Evolutionary conservation across 2,888 invertebrate species (phyloP).

Genomic region (Drosophila picticornis): DNA sequence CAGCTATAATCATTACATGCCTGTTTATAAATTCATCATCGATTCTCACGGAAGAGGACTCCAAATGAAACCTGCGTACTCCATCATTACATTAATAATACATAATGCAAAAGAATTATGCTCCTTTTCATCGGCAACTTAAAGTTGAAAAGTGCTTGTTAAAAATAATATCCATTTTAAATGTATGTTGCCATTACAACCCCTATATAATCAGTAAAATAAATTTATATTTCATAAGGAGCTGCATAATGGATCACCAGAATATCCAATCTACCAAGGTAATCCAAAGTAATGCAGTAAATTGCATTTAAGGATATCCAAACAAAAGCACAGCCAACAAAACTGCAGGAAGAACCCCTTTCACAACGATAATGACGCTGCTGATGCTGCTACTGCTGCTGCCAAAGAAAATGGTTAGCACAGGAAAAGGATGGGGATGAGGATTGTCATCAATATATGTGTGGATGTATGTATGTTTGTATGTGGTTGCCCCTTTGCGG

Average conservation of each 20-base stretch:
- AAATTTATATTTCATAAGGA: slow-evolving; percentile 18
- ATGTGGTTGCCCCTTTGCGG: slow-evolving; percentile 37
- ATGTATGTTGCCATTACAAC: neutral
- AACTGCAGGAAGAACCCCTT: neutral
- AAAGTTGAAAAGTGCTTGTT: neutral
- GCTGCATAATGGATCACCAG: slow-evolving; percentile 37
- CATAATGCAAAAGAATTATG: neutral
- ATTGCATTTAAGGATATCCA: slow-evolving; percentile 50
- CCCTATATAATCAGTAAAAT: slow-evolving; percentile 1
- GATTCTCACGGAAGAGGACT: neutral
- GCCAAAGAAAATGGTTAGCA: slow-evolving; percentile 37
- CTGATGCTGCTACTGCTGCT: slow-evolving; percentile 12
- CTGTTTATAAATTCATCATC: neutral
- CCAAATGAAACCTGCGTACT: neutral
- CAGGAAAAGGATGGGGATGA: slow-evolving; percentile 20
- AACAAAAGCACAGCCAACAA: neutral
- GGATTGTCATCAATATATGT: slow-evolving; percentile 25
- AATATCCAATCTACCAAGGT: slow-evolving; percentile 9
- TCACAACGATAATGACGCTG: slow-evolving; percentile 42
- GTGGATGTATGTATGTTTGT: neutral
- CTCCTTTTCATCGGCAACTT: neutral
- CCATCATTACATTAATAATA: neutral
- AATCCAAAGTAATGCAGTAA: slow-evolving; percentile 39
- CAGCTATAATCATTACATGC: neutral
- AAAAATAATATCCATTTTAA: slow-evolving; percentile 8